Base-by-base conservation (phyloP, 2,797 vertebrate species). In the Falco cherrug region DNA sequence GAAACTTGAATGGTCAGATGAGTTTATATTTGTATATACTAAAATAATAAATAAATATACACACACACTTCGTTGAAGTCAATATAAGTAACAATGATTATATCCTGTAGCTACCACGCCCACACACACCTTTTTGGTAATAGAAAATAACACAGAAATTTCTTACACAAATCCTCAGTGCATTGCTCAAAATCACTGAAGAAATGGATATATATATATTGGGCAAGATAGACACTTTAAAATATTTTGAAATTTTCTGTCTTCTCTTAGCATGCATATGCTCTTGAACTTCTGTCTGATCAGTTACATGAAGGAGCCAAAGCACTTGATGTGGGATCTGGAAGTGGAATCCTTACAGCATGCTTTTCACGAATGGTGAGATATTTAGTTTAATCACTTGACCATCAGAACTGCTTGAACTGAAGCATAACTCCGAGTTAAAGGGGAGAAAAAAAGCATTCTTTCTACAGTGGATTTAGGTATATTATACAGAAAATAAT, bases 341-440 rank as follows among this genome's bases (percentile, higher is more conserved):
- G 99, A 98, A 99, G 99, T 94, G 99, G 99, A 86, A 99, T 99
- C 97, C 98, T 99, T 87, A 99, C 99, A 4, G 99, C 98, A 16
- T 99, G 99, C 97, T 99, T 99, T 95, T 98, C 99, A 43, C 98
- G 99, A 97, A 99, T 99, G 99, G 99, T 99, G 98, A 99, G 99
- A 97, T 84, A 93, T 56, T 93, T 82, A 16, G 35, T 97, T 96
- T 87, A 75, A 81, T 93, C 57, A 7, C 60, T 84, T 83, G 57
- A 64, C 51, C 29, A 18, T 43, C 75, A 60, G 57, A 95, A 31
- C 69, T 59, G 43, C 54, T 90, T 47, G 41, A 75, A 59, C 29
- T 90, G 8, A 0, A 51, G 16, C 4, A 4, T 68, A 67, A 54
- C 26, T 81, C 47, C 84, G 73, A 61, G 37, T 69, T 69, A 69